Evolutionary conservation across 2,113 vertebrate species (phyloP).

Genomic region (Phasianus colchicus): DNA sequence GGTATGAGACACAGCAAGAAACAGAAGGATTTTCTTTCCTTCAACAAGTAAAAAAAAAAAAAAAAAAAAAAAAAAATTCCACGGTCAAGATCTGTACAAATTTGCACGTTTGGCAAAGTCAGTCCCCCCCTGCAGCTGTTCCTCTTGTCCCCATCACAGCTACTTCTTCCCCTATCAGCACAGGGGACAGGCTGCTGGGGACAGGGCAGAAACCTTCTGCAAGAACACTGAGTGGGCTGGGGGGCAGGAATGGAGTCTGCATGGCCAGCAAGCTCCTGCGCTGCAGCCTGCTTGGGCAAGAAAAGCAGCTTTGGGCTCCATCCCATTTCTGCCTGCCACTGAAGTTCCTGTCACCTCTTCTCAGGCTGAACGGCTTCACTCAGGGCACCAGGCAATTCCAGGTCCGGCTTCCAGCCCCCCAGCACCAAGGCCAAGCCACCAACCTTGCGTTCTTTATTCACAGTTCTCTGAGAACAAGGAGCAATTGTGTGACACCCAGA

Average conservation of each 20-base stretch:
- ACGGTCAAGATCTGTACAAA: slow-evolving; percentile 19
- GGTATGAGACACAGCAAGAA: slow-evolving; percentile 30
- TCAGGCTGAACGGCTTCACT: fast-evolving
- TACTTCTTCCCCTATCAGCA: not conserved
- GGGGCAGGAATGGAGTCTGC: fast-evolving
- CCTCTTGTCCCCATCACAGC: not conserved
- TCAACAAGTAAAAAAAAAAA: slow-evolving; percentile 42
- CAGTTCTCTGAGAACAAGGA: fast-evolving
- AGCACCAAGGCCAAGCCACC: not conserved
- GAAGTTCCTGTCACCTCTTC: not conserved
- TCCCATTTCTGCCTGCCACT: fast-evolving
- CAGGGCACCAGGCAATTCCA: not conserved
- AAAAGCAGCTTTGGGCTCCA: not conserved
- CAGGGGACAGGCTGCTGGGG: not conserved
- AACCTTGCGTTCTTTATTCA: not conserved
- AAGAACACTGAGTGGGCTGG: not conserved
- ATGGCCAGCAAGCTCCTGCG: not conserved
- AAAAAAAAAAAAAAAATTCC: not conserved
- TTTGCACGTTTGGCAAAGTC: not conserved
- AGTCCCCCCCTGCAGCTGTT: not conserved
- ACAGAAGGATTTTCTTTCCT: slow-evolving; percentile 37
- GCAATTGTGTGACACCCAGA: fast-evolving
- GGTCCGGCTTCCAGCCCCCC: not conserved
- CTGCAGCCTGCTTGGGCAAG: not conserved
- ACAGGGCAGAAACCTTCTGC: not conserved